Base-by-base conservation (phyloP, 1,140 invertebrate species). In the Palaemon carinicauda region DNA sequence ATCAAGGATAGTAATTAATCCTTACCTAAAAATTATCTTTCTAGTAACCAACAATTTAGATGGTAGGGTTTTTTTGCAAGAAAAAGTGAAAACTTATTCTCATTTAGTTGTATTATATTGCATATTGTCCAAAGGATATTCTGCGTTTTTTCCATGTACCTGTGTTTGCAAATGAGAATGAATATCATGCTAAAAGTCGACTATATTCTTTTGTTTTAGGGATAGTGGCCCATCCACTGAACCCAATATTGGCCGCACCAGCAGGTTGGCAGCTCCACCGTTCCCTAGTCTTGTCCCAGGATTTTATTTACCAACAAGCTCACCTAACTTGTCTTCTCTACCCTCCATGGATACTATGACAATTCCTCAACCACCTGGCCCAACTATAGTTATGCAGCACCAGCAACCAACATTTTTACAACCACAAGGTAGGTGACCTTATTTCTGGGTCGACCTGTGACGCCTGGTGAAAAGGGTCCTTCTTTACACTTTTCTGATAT, bases 331-430 rank as follows among this genome's bases (percentile, higher is more conserved):
- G 31, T 79, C 74, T 17, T 56, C 74, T 15, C n/a, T 86, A 15
- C 77, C 83, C 41, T 65, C 60, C 21, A 50, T 82, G 21, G 65
- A 71, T 19, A 53, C 9, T 15, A 14, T 82, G 5, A 17, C 33
- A 17, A 60, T 86, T 5, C 29, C 77, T 33, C 77, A 60, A n/a
- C 54, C 27, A 12, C 77, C 83, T 41, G 83, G 77, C 31, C 83
- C 83, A 9, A 65, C 83, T 24, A 60, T 86, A 15, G 77, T 86
- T n/a, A 65, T 86, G 19, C 77, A 75, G 7, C 60, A 75, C 31
- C 83, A 86, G 31, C 83, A 52, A 31, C 41, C 83, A 21, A 50
- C 83, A 21, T 86, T 80, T 54, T 29, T 86, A 31, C 83, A 86
- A 29, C 83, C 83, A 14, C 75, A 86, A 80, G 83, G 83, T 86